Conservation (phyloP, 2,797 vertebrate genomes). For the Sebastes dallii region DNA sequence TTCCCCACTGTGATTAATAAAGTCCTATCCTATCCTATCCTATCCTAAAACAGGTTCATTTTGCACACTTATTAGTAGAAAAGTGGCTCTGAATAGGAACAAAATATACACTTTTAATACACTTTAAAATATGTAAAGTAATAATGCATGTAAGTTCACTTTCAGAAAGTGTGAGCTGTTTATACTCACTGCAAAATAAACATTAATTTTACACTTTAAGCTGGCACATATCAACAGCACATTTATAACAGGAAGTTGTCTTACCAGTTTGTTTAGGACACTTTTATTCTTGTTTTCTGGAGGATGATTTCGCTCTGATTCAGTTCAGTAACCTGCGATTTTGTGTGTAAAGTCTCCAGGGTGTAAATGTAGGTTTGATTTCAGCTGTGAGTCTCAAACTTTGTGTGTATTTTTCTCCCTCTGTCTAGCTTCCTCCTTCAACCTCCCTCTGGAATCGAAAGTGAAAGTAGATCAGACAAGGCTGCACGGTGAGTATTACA, state of each 20-base stretch:
- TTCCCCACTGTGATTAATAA: too few species aligned
- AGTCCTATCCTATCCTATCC: too few species aligned
- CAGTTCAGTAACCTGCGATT: fast-evolving
- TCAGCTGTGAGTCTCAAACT: too few species aligned
- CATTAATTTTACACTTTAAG: not conserved
- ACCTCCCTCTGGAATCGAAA: not conserved
- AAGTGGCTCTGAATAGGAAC: too few species aligned
- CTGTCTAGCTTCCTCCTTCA: not conserved
- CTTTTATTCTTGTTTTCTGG: fast-evolving
- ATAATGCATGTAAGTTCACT: not conserved
- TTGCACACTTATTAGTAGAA: not conserved
- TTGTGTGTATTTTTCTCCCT: too few species aligned
- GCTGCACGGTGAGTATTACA: too few species aligned
- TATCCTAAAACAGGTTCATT: not conserved
- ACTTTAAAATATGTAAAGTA: not conserved
- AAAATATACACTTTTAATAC: not conserved
- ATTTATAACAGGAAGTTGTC: not conserved
- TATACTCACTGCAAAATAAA: not conserved
- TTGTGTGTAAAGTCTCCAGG: not conserved
- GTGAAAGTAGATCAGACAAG: slow-evolving; percentile 16
- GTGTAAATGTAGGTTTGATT: not conserved
- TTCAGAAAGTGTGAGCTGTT: not conserved
- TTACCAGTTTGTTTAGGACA: not conserved
- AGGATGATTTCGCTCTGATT: fast-evolving
- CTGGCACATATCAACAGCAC: not conserved